These are phyloP conservation scores for Metridium senile DNA, from an alignment of 92 coral and sea anemone genomes.

Conservation along the genomic window DNA sequence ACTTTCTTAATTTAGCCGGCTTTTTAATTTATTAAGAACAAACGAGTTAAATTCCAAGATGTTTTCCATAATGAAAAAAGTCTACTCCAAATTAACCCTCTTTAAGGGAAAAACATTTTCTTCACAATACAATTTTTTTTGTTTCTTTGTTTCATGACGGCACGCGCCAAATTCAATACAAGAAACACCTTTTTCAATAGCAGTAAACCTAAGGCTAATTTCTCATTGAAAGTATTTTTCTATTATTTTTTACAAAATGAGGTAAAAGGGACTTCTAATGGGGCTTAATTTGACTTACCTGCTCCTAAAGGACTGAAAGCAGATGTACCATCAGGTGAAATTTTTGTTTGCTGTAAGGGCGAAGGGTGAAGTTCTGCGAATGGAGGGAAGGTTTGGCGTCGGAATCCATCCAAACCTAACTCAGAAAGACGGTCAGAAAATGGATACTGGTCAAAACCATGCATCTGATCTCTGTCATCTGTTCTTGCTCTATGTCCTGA, in stretches of 20 bases:
- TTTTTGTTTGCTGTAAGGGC: slow-evolving; percentile 85
- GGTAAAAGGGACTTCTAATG: not conserved
- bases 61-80: slow-evolving; percentile 15
- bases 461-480: slow-evolving; percentile 94
- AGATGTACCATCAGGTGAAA: slow-evolving; percentile 83
- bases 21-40: slow-evolving; percentile 23
- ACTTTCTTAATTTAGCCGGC: slow-evolving; percentile 23
- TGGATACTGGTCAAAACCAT: slow-evolving; percentile 91
- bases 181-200: slow-evolving; percentile 10
- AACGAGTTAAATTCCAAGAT: slow-evolving; percentile 30
- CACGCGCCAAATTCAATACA: not conserved
- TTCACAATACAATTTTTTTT: slow-evolving; percentile 7
- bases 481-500: slow-evolving; percentile 97
- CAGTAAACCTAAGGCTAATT: slow-evolving; percentile 3
- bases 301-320: slow-evolving; percentile 85
- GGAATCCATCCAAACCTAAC: slow-evolving; percentile 82
- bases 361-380: slow-evolving; percentile 91
- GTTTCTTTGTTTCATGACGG: slow-evolving; percentile 1
- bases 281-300: slow-evolving; percentile 52
- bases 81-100: not conserved
- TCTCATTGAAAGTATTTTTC: not conserved
- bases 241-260: not conserved
- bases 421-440: slow-evolving; percentile 89
- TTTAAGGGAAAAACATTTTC: not conserved
- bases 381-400: slow-evolving; percentile 81